phyloP scores from a whole-genome alignment of 2,888 invertebrate genomes.

The Drosophila stalkeri region DNA sequence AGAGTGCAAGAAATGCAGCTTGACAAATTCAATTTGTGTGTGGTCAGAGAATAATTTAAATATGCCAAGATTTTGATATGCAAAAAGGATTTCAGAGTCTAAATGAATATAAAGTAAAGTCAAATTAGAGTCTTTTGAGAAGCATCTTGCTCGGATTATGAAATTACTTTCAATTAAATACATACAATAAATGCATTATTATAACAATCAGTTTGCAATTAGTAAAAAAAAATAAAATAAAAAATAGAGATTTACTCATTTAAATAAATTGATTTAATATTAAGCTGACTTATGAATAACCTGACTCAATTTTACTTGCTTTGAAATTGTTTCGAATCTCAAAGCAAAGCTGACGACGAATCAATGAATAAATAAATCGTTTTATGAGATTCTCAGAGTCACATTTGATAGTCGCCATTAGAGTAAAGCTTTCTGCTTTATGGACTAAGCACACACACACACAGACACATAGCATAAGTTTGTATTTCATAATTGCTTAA shows the following conservation, averaged over 20 bases:
- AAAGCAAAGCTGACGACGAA: neutral
- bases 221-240: neutral
- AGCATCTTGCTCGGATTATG: neutral
- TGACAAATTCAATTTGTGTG: slow-evolving; percentile 3
- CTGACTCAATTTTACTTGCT: neutral
- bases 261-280: neutral
- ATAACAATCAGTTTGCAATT: neutral
- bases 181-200: slow-evolving; percentile 1
- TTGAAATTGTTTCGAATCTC: neutral
- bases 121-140: neutral
- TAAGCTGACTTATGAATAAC: neutral
- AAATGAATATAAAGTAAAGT: neutral
- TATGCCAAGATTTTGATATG: neutral
- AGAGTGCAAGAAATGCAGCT: neutral
- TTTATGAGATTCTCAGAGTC: neutral
- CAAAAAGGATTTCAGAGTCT: neutral
- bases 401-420: neutral
- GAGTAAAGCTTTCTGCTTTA: neutral
- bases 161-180: slow-evolving; percentile 1
- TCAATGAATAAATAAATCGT: slow-evolving; percentile 1
- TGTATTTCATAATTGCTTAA: neutral
- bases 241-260: neutral
- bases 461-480: neutral
- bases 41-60: neutral
- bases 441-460: neutral